These are phyloP conservation scores for Tympanuchus pallidicinctus DNA, from an alignment of 2,113 vertebrate species.

Conservation along the genomic window DNA sequence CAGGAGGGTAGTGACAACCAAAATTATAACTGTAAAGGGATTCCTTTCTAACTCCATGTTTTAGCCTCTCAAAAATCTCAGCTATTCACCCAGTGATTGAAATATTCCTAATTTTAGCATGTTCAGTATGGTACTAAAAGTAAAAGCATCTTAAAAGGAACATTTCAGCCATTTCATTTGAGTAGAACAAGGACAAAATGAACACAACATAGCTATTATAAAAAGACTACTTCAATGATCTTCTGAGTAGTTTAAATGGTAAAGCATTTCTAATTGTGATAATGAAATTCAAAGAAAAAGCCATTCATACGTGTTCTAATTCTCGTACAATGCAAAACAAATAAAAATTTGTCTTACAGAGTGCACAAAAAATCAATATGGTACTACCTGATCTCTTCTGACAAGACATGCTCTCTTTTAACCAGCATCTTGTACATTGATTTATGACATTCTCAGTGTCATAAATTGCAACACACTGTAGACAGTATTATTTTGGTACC, in stretches of 20 bases:
- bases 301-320: neutral
- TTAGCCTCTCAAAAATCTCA: neutral
- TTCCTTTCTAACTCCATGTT: neutral
- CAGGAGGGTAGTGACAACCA: neutral
- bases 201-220: neutral
- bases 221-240: neutral
- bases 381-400: neutral
- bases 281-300: neutral
- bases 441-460: neutral
- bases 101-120: conserved; percentile 10
- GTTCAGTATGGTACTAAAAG: neutral
- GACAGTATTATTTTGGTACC: conserved; percentile 16
- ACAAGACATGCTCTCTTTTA: neutral
- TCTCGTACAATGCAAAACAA: neutral
- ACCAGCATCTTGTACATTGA: neutral
- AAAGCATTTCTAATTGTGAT: neutral
- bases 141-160: neutral
- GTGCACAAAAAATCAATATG: neutral
- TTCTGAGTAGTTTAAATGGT: neutral
- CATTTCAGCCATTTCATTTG: neutral
- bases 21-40: neutral
- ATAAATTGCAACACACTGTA: neutral
- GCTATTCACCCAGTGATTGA: neutral
- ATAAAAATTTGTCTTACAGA: neutral
- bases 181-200: neutral